These are phyloP conservation scores for Cotesia congregata DNA, from an alignment of 2,888 invertebrate species.

Conservation along the genomic window DNA sequence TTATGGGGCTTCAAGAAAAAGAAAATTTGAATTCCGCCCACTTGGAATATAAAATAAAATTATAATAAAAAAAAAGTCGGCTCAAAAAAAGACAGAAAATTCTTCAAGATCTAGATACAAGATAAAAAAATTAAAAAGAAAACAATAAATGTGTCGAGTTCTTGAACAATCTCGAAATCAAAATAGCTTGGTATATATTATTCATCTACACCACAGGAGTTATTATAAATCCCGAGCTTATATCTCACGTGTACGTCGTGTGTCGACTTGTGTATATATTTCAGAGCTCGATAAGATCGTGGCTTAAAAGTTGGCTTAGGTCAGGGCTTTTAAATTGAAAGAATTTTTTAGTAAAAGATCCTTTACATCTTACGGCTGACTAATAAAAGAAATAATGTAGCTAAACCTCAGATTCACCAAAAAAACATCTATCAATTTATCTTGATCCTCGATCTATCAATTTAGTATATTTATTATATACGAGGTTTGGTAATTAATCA, in stretches of 20 bases:
- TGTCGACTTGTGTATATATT: conserved; percentile 1
- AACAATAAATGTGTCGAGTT: neutral
- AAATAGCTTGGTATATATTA: neutral
- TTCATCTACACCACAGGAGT: neutral
- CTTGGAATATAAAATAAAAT: too few relatives aligned
- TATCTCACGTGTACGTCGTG: neutral
- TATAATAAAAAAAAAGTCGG: neutral
- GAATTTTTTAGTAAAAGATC: neutral
- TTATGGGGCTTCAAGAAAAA: too few relatives aligned
- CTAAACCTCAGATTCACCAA: conserved; percentile 8
- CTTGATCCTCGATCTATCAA: neutral
- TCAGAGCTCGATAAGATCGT: neutral
- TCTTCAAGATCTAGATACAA: neutral
- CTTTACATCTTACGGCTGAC: conserved; percentile 8
- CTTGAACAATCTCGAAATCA: neutral
- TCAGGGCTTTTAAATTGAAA: neutral
- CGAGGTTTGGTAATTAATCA: neutral
- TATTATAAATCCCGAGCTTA: neutral
- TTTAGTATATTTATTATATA: neutral
- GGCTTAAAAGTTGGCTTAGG: neutral
- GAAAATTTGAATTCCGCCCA: too few relatives aligned
- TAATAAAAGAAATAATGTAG: neutral
- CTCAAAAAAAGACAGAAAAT: neutral
- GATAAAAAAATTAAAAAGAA: neutral
- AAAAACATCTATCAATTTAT: neutral